Conservation (phyloP, 2,797 vertebrate species). For the Balearica regulorum region DNA sequence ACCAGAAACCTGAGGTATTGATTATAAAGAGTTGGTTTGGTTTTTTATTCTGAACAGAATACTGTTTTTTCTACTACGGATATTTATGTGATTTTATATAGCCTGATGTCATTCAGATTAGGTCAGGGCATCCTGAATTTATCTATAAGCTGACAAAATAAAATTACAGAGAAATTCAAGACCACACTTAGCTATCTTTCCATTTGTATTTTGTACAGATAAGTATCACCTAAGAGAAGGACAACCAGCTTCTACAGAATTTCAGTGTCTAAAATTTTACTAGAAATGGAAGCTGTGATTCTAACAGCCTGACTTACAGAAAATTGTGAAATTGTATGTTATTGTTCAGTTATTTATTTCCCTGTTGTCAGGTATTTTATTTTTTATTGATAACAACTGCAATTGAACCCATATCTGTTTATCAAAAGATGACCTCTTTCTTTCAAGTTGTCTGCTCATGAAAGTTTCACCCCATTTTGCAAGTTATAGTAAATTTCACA, state of each 20-base stretch:
- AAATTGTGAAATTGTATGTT: not conserved
- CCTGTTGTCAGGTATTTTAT: not conserved
- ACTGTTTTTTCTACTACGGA: not conserved
- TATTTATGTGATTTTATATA: not conserved
- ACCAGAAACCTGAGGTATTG: not conserved
- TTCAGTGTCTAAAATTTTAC: not conserved
- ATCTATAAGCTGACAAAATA: not conserved
- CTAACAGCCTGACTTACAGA: not conserved
- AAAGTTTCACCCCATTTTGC: not conserved
- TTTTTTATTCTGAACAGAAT: not conserved
- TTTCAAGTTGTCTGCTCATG: not conserved
- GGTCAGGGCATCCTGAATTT: constrained; percentile 20
- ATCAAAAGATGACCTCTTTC: not conserved
- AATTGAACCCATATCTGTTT: not conserved
- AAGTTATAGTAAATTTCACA: not conserved
- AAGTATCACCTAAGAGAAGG: not conserved
- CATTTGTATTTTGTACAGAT: not conserved
- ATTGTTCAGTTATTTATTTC: not conserved
- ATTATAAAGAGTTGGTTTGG: not conserved
- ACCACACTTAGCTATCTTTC: not conserved
- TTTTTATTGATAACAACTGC: not conserved
- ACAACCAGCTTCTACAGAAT: not conserved
- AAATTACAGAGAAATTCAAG: not conserved
- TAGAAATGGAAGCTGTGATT: not conserved
- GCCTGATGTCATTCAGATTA: constrained; percentile 16